Evolutionary conservation across 2,797 vertebrate species (phyloP), one percentile per base, ranked within the genome.

Genomic region (Phataginus tricuspis): DNA sequence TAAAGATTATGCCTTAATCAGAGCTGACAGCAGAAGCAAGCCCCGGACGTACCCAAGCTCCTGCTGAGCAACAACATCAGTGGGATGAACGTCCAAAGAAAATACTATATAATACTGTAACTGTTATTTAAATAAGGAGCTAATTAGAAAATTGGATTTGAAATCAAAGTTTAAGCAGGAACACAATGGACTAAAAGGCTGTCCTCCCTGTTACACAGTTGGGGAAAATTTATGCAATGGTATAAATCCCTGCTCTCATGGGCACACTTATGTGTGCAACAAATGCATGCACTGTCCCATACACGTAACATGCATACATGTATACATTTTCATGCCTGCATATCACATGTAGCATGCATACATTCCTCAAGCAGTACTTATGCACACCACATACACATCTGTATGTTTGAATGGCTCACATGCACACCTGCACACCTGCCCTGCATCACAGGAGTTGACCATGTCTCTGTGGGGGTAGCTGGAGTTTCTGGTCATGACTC

Each of bases 71-170:
- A 7, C 19, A 39, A 63, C n/a, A 95, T 72, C 29, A 45, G 37
- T 3, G 57, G 45, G 51, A 21, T 69, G 51, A 53, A 61, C 13
- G 64, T 74, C 80, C 27, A 80, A 72, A 39, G 31, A 72, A 83
- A 92, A 23, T 29, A 82, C 75, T 79, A 27, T 13, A 34, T 90
- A 78, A 82, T 42, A 37, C 31, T 14, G 21, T 39, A 61, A 37
- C 39, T 80, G 53, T 53, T 92, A 84, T 45, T 94, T 86, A 78
- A 91, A 66, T 69, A 37, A 57, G 61, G 29, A 68, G 11, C 82
- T 94, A 72, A 94, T 92, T 88, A 69, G 87, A 90, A 95, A 87
- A 78, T 85, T 71, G 19, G 27, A 51, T 78, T 85, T 93, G 71
- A 91, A 87, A 78, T 80, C 86, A 64, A 72, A 45, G 29, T 86